Evolutionary conservation across 1,140 invertebrate species (phyloP), one percentile per base, ranked within the genome.

Genomic region (Galleria mellonella): DNA sequence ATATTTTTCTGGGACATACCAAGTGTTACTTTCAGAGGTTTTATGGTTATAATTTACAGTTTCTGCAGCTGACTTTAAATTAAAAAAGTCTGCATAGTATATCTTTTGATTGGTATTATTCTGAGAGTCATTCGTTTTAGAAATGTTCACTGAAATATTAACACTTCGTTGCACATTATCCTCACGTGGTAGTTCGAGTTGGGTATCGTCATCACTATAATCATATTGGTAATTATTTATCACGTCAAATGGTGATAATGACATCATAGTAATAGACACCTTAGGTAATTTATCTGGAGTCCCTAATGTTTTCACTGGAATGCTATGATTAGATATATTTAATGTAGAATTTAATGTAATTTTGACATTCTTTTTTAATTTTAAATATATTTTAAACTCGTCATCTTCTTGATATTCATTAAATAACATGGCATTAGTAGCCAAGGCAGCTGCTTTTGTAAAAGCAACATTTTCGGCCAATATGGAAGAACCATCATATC

Each of bases 1-100:
- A 17, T 62, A 53, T 39, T 68, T 58, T 63, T 83, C 67, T 32
- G 67, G 55, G 7, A 75, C 68, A 43, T 76, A 79, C 77, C 79
- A 81, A 30, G 62, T 8, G 27, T 54, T 63, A 43, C 50, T 44
- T n/a, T 55, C 41, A 11, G 11, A 35, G 35, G 48, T 30, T 23
- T 49, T 51, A 9, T 28, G 23, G 2, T 43, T 27, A 17, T 3
- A 37, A 17, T 1, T n/a, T 9, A 17, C 14, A 37, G 0, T 8
- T 15, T 37, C 49, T 38, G 44, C 43, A 10, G 71, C 72, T 29
- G 76, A 66, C 52, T 65, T 57, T 45, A 76, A 51, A 47, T 70
- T 78, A 51, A 64, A 74, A 53, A 72, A 76, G 43, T 64, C 62
- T 38, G 42, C 9, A 2, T 41, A 11, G n/a, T 46, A 30, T 29